Base-by-base conservation (phyloP, 2,888 invertebrate species). In the Chloroclysta siterata region DNA sequence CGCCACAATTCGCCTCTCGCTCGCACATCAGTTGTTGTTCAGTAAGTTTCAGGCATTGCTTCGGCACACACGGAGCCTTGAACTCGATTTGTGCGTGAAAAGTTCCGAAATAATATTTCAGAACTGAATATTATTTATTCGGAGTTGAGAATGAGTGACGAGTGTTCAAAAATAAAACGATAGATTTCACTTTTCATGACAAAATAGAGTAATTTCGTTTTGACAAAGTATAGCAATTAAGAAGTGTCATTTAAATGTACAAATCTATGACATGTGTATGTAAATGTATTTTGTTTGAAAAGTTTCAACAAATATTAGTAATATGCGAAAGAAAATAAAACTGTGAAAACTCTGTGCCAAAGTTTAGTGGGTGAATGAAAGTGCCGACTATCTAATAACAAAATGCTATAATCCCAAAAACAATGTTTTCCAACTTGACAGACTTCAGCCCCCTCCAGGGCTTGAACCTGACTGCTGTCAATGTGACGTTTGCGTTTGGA, bases 31-130 rank as follows among this genome's bases (percentile, higher is more conserved):
- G 57, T 39, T 59, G 47, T 68, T 69, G 72, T 73, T 80, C 82
- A 83, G 82, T 83, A 59, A 70, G 74, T 71, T 72, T 63, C 66
- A 36, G 74, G 71, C 72, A 73, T 72, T 74, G 73, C 65, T 53
- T 63, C 61, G 55, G 39, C 15, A 28, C 63, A 59, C 79, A 83
- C 73, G 57, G 51, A 63, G 54, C 42, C 52, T 58, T 62, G 72
- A 66, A 69, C 66, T 63, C 71, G 57, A 62, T 63, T 59, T 59
- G 54, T 58, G 42, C 73, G 70, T 65, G 17, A 63, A 76, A 74
- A 62, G 66, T 71, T 63, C 14, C 42, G 44, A 64, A 65, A 46
- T 47, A 56, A 4, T 59, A 11, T 52, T 29, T n/a, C 11, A 52
- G 46, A 8, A 13, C 36, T 46, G 46, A 48, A 55, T 53, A 48